These are phyloP conservation scores for Agrotis exclamationis DNA, from an alignment of 2,888 invertebrate genomes.

Conservation along the genomic window DNA sequence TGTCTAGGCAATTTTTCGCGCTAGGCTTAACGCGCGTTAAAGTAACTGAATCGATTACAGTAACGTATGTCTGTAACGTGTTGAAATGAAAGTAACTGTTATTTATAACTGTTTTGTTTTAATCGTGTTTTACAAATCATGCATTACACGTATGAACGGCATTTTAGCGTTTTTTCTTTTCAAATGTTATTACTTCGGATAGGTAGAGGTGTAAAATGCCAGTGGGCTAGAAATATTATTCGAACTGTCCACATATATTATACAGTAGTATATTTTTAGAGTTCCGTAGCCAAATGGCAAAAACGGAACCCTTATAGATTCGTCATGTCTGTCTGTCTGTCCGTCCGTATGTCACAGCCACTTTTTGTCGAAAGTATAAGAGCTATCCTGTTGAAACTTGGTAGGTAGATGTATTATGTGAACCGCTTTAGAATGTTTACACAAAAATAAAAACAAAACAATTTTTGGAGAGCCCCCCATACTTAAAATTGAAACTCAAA, in stretches of 20 bases:
- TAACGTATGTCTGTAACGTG: conserved; percentile 52
- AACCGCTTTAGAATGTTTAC: too few species aligned
- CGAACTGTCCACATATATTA: conserved; percentile 3
- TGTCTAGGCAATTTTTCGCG: conserved; percentile 57
- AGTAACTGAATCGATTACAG: conserved; percentile 64
- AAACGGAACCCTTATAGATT: too few species aligned
- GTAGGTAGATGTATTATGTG: too few species aligned
- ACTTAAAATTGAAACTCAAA: too few species aligned
- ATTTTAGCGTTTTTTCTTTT: conserved; percentile 6
- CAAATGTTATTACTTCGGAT: not conserved
- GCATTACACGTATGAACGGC: conserved; percentile 36
- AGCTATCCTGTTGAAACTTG: too few species aligned
- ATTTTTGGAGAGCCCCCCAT: too few species aligned
- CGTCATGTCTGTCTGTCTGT: too few species aligned
- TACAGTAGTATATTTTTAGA: too few species aligned
- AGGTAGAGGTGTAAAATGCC: not conserved
- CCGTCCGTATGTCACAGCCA: too few species aligned
- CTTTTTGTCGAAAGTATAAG: too few species aligned
- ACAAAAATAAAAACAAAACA: too few species aligned
- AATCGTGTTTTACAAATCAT: conserved; percentile 48
- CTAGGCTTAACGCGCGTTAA: conserved; percentile 56
- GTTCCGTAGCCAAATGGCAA: too few species aligned
- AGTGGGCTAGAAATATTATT: not conserved
- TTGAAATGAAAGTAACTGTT: conserved; percentile 61
- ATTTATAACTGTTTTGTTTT: conserved; percentile 48